Evolutionary conservation across 2,113 vertebrate genomes (phyloP).

Genomic region (Microcebus griseorufus): DNA sequence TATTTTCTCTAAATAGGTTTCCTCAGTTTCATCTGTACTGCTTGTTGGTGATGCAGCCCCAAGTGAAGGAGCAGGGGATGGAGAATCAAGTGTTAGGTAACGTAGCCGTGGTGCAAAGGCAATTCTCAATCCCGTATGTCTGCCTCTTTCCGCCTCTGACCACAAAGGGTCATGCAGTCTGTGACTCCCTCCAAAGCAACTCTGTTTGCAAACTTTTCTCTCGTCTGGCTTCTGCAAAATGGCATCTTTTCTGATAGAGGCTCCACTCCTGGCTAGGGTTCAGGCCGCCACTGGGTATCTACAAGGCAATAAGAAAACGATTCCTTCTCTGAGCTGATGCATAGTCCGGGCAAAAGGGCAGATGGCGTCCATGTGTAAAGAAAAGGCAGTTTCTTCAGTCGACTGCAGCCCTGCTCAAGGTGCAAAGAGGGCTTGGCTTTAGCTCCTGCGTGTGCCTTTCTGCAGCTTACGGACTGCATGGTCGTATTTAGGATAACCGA

Average conservation of each 20-base stretch:
- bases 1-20: conserved; percentile 1
- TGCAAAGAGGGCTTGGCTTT: background rate
- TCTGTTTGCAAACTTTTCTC: background rate
- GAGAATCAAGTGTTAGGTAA: background rate
- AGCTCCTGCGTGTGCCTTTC: background rate
- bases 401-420: background rate
- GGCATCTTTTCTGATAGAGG: background rate
- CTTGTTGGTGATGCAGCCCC: background rate
- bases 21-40: background rate
- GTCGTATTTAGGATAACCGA: background rate
- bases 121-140: background rate
- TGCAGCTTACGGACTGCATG: too few species aligned
- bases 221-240: conserved; percentile 17
- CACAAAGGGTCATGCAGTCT: background rate
- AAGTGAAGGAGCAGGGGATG: background rate
- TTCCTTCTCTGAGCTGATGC: background rate
- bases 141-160: conserved; percentile 5
- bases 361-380: background rate
- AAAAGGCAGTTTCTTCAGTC: background rate
- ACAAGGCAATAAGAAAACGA: background rate
- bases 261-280: background rate
- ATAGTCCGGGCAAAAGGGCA: background rate
- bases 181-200: background rate
- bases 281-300: background rate
- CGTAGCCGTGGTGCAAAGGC: background rate